These are phyloP conservation scores for Elymnias hypermnestra DNA, from an alignment of 1,140 invertebrate genomes.

Conservation along the genomic window DNA sequence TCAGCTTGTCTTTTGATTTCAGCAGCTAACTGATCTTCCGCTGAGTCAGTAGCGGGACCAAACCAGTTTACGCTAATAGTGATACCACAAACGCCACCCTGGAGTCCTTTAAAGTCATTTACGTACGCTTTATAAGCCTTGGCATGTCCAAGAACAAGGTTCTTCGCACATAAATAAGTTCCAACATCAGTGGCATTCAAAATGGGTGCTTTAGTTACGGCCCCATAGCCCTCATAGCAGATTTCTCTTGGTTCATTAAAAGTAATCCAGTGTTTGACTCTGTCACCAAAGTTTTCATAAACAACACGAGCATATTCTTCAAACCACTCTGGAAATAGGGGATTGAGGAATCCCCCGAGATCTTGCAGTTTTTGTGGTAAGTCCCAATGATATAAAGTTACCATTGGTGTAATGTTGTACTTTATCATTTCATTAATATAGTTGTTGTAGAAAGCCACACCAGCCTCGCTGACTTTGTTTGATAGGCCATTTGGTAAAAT, in stretches of 20 bases:
- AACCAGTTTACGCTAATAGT: constrained; percentile 75
- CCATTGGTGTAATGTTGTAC: constrained; percentile 56
- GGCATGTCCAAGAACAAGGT: constrained; percentile 76
- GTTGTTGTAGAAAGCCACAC: constrained; percentile 77
- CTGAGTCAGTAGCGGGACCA: constrained; percentile 61
- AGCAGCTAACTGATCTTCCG: constrained; percentile 72
- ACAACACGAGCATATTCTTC: constrained; percentile 73
- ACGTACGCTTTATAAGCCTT: constrained; percentile 67
- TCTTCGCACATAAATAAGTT: constrained; percentile 74
- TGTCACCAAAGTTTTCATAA: constrained; percentile 70
- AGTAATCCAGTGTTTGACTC: constrained; percentile 69
- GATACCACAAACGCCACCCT: constrained; percentile 74
- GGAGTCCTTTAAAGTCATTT: constrained; percentile 39
- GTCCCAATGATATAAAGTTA: constrained; percentile 60
- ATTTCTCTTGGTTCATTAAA: constrained; percentile 71
- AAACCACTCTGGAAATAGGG: constrained; percentile 68
- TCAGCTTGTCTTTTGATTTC: constrained; percentile 45
- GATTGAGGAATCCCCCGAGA: constrained; percentile 48
- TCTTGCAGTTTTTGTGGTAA: constrained; percentile 51
- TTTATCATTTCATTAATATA: constrained; percentile 72
- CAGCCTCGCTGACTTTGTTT: constrained; percentile 69
- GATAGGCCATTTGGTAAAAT: constrained; percentile 76
- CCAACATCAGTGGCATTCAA: constrained; percentile 44
- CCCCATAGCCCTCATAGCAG: constrained; percentile 52
- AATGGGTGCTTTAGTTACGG: constrained; percentile 37